Conservation (phyloP, 2,797 vertebrate species). For the Notamacropus eugenii region DNA sequence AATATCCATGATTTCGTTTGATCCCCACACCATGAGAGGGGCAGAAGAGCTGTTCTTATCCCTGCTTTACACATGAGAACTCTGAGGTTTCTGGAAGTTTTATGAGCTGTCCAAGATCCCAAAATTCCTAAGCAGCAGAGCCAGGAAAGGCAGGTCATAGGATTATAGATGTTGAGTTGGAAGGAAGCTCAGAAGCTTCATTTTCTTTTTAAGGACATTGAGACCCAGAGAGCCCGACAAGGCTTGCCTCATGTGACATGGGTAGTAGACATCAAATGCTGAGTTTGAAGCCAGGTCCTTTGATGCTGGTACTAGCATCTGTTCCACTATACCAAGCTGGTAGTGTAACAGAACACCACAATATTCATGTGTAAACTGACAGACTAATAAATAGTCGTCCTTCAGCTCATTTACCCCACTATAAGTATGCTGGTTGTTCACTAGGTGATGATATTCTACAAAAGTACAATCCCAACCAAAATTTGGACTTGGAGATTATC, state of each 20-base stretch:
- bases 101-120: not conserved
- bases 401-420: no score
- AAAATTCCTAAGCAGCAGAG: not conserved
- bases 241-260: not conserved
- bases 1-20: not conserved
- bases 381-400: not conserved
- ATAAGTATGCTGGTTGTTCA: no score
- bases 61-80: conserved; percentile 3
- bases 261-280: not conserved
- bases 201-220: not conserved
- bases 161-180: not conserved
- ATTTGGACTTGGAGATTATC: no score
- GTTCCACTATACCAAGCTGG: not conserved
- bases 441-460: no score
- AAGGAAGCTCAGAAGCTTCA: not conserved
- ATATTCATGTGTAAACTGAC: not conserved
- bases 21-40: not conserved
- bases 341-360: not conserved
- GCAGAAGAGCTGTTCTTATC: not conserved
- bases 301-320: not conserved
- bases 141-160: not conserved
- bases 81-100: not conserved
- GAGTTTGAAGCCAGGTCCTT: not conserved
- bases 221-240: not conserved
- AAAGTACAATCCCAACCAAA: no score